Conservation (phyloP, 2,888 invertebrate species). For the Phasia obesa region DNA sequence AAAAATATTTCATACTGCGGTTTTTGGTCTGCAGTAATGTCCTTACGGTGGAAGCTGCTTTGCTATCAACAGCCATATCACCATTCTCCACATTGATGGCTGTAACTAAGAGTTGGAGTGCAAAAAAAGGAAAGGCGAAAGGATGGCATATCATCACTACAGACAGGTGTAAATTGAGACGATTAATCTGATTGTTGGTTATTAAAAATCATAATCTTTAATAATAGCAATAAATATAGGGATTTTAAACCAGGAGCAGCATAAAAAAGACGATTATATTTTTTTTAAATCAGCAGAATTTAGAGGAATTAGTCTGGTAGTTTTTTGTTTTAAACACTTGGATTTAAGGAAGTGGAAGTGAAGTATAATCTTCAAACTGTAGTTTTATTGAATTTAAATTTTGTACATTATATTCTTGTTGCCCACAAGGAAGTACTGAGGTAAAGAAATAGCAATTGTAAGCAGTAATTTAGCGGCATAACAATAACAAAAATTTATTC, state of each 20-base stretch:
- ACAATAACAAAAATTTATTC: no score
- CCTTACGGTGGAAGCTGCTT: background rate
- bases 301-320: background rate
- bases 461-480: no score
- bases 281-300: background rate
- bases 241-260: background rate
- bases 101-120: background rate
- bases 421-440: no score
- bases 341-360: no score
- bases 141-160: slow-evolving; percentile 37
- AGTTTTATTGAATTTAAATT: no score
- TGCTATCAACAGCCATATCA: slow-evolving; percentile 2
- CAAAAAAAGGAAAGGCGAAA: background rate
- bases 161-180: slow-evolving; percentile 66
- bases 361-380: no score
- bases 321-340: no score
- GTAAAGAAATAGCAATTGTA: no score
- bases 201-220: slow-evolving; percentile 66
- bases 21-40: slow-evolving; percentile 20
- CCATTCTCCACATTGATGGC: slow-evolving; percentile 12
- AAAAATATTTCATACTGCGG: slow-evolving; percentile 12
- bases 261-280: background rate
- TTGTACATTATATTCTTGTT: no score
- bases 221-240: slow-evolving; percentile 53
- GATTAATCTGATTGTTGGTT: slow-evolving; percentile 69